phyloP scores from a whole-genome alignment of 2,113 vertebrate genomes.

The Lonchura striata region DNA sequence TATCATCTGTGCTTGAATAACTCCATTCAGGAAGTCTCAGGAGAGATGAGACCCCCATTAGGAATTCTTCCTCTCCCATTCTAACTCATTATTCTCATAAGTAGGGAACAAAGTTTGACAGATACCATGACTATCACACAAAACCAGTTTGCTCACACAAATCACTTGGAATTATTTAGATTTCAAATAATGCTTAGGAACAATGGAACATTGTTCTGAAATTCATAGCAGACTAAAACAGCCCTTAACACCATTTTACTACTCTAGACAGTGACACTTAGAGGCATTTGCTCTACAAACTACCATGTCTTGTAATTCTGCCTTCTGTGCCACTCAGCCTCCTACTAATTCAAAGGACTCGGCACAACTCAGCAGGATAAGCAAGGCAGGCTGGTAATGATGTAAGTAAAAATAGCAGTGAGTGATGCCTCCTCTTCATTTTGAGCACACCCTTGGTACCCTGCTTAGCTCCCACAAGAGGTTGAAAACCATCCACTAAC shows the following conservation, averaged over 20 bases:
- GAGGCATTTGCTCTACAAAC: not conserved
- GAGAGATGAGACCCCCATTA: not conserved
- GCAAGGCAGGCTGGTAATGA: not conserved
- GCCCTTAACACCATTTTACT: not conserved
- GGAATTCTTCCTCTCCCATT: not conserved
- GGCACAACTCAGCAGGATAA: not conserved
- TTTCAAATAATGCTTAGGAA: not conserved
- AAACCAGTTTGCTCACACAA: rapidly evolving
- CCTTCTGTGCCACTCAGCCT: not conserved
- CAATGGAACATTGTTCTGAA: not conserved
- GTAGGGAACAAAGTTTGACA: not conserved
- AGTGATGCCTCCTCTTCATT: not conserved
- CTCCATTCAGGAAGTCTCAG: not conserved
- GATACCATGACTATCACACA: not conserved
- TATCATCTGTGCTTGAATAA: not conserved
- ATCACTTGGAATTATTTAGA: not conserved
- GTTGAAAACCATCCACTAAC: not conserved
- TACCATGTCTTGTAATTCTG: not conserved
- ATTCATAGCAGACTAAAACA: not conserved
- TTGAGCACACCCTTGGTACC: not conserved
- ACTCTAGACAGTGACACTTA: not conserved
- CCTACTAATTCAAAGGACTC: not conserved
- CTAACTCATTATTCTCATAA: not conserved
- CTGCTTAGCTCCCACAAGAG: not conserved
- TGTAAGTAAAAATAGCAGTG: not conserved